Conservation (phyloP, 1,140 invertebrate species). For the Oryctes rhinoceros region DNA sequence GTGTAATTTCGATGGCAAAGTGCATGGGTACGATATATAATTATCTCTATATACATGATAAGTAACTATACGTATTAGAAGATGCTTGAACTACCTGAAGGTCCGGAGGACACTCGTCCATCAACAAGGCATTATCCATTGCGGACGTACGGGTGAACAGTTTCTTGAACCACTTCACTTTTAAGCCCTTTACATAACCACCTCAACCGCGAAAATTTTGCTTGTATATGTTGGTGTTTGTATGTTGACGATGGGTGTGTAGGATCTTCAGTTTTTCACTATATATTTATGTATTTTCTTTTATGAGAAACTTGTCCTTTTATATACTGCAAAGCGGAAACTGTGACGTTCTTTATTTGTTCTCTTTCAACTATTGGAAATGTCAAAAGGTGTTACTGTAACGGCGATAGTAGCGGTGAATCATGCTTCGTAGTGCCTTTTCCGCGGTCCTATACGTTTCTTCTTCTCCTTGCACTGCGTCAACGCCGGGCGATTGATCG, state of each 20-base stretch:
- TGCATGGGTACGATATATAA: background rate
- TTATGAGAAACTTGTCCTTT: no score
- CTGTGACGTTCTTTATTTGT: no score
- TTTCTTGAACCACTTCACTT: slow-evolving; percentile 41
- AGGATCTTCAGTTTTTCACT: no score
- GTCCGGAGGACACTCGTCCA: slow-evolving; percentile 37
- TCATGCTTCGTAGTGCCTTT: background rate
- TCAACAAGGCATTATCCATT: slow-evolving; percentile 35
- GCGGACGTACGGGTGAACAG: slow-evolving; percentile 21
- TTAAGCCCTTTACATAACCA: slow-evolving; percentile 31
- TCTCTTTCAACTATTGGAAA: background rate
- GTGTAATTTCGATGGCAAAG: background rate
- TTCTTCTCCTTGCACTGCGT: slow-evolving; percentile 4
- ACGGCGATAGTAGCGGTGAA: background rate
- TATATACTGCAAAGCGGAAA: no score
- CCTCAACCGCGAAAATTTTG: slow-evolving; percentile 19
- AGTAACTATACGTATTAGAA: background rate
- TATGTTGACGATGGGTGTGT: background rate
- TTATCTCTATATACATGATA: slow-evolving; percentile 9
- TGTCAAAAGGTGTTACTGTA: background rate
- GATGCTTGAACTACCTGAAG: slow-evolving; percentile 25
- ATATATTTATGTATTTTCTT: no score
- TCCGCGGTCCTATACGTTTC: background rate
- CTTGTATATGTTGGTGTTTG: background rate
- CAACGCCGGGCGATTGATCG: slow-evolving; percentile 17